A percentile compares a stretch with the other conserved stretches of the same genome.
These are phyloP conservation scores for Nomada lathburiana DNA, from an alignment of 2,888 invertebrate genomes.

Conservation along the genomic window DNA sequence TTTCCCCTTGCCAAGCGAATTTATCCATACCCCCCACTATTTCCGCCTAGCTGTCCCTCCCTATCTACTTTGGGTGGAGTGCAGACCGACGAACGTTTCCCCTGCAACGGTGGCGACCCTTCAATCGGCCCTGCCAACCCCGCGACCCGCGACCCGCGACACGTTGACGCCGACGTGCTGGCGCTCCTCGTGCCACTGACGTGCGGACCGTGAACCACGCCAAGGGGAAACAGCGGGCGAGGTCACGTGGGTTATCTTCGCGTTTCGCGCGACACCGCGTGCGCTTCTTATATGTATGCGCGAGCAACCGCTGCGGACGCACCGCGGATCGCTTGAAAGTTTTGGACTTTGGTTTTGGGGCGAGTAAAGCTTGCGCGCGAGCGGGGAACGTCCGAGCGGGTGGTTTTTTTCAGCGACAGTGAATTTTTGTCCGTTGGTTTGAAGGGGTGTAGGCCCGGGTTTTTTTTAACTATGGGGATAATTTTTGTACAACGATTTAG, in stretches of 20 bases:
- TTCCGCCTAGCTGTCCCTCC: background rate
- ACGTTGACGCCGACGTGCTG: background rate
- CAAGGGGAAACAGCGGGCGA: slow-evolving; percentile 40
- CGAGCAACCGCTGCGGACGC: no score
- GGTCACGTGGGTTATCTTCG: slow-evolving; percentile 79
- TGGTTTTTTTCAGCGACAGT: no score
- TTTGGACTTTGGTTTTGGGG: no score
- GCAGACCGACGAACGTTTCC: slow-evolving; percentile 6
- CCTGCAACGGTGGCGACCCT: slow-evolving; percentile 32
- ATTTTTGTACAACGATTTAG: no score
- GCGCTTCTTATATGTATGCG: background rate
- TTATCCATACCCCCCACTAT: slow-evolving; percentile 22
- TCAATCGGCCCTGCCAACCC: slow-evolving; percentile 33
- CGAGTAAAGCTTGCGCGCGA: no score
- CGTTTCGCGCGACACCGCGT: background rate
- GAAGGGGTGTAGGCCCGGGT: no score
- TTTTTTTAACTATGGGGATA: no score
- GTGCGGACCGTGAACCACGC: slow-evolving; percentile 38
- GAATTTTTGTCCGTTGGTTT: no score
- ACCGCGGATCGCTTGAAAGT: no score
- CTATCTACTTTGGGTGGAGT: background rate
- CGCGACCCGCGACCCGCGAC: slow-evolving; percentile 24
- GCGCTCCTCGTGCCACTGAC: slow-evolving; percentile 20
- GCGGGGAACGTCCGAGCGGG: no score
- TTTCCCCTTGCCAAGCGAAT: slow-evolving; percentile 22